Evolutionary conservation across 2,888 invertebrate genomes (phyloP).

Genomic region (Leucophenga montana): DNA sequence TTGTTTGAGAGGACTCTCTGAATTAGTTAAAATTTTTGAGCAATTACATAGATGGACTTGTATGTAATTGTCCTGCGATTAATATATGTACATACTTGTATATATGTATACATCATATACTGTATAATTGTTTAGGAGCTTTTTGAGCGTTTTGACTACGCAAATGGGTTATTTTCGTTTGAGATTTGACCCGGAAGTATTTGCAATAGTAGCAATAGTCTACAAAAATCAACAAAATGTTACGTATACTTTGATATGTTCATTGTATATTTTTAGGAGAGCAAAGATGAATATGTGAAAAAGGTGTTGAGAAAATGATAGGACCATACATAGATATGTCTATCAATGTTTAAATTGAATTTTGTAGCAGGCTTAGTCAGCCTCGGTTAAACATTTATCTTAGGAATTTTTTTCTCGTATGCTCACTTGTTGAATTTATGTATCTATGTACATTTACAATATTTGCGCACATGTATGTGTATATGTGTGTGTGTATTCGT

Average conservation of each 20-base stretch:
- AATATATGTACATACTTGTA: too few species aligned
- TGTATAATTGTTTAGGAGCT: conserved; percentile 60
- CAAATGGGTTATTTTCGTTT: not conserved
- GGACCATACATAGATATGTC: not conserved
- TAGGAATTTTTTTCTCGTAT: not conserved
- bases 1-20: too few species aligned
- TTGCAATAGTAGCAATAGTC: not conserved
- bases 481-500: conserved; percentile 20
- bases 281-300: not conserved
- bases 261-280: conserved; percentile 7
- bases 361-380: too few species aligned
- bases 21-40: too few species aligned
- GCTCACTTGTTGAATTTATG: not conserved
- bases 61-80: too few species aligned
- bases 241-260: conserved; percentile 33
- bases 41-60: too few species aligned
- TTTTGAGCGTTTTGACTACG: conserved; percentile 41
- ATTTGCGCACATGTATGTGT: not conserved
- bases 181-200: not conserved
- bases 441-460: not conserved
- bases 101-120: conserved; percentile 58
- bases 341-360: not conserved
- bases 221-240: not conserved
- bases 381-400: not conserved
- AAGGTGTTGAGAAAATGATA: not conserved